These are phyloP conservation scores for Drosophila diplacantha DNA, from an alignment of 2,888 invertebrate genomes.

Conservation along the genomic window DNA sequence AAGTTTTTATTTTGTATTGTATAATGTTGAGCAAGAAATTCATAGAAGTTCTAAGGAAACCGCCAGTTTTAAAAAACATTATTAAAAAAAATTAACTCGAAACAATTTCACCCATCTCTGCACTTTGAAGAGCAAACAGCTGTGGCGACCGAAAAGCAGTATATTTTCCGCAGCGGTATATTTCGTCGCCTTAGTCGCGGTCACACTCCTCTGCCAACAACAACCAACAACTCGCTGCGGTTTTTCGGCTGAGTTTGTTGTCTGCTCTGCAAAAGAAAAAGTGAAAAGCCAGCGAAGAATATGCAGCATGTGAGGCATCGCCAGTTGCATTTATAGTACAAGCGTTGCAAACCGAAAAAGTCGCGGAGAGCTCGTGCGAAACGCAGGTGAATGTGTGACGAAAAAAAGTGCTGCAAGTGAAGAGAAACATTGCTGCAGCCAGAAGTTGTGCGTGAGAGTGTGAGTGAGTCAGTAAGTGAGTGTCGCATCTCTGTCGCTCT, in stretches of 20 bases:
- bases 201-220: slow-evolving; percentile 62
- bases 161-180: slow-evolving; percentile 22
- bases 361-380: slow-evolving; percentile 19
- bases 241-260: slow-evolving; percentile 56
- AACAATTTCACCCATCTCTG: too few species aligned
- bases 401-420: slow-evolving; percentile 49
- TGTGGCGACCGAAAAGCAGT: neutral
- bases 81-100: too few species aligned
- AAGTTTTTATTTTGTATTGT: neutral
- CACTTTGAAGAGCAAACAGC: slow-evolving; percentile 7
- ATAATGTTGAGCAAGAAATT: neutral
- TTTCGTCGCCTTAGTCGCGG: slow-evolving; percentile 26
- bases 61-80: too few species aligned
- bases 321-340: slow-evolving; percentile 16
- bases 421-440: slow-evolving; percentile 40
- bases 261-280: slow-evolving; percentile 50
- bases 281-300: slow-evolving; percentile 48
- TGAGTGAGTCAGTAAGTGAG: slow-evolving; percentile 23
- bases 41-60: too few species aligned
- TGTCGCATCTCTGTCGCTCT: slow-evolving; percentile 21
- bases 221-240: slow-evolving; percentile 51
- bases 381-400: slow-evolving; percentile 20
- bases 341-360: slow-evolving; percentile 2
- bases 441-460: slow-evolving; percentile 14
- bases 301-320: slow-evolving; percentile 44